phyloP scores from a whole-genome alignment of 2,113 vertebrate genomes.

The Gambusia holbrooki region DNA sequence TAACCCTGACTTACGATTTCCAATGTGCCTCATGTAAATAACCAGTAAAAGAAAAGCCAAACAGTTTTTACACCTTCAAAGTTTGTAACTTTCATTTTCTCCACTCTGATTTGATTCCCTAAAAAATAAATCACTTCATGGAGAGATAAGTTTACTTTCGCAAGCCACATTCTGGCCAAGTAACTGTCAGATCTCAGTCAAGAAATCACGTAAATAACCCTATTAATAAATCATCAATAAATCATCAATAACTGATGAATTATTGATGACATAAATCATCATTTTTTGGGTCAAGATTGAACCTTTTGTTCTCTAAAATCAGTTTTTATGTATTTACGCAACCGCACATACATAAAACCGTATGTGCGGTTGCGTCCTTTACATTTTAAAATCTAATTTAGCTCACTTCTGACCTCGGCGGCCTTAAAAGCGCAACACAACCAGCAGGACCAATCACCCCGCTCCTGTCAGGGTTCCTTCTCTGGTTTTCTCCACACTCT shows the following conservation, averaged over 20 bases:
- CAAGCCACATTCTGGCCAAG: too few relatives aligned
- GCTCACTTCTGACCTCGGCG: constrained; percentile 53
- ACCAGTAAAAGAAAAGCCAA: neutral
- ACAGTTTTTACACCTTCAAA: neutral
- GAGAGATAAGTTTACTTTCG: too few relatives aligned
- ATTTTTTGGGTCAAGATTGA: neutral
- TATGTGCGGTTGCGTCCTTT: neutral
- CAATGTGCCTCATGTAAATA: too few relatives aligned
- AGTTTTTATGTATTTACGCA: too few relatives aligned
- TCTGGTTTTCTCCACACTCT: constrained; percentile 24
- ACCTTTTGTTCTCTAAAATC: neutral
- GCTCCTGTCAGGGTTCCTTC: constrained; percentile 45
- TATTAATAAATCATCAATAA: too few relatives aligned
- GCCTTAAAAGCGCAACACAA: constrained; percentile 11
- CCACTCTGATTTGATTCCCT: neutral
- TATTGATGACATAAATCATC: neutral
- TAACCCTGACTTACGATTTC: too few relatives aligned
- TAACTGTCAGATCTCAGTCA: neutral
- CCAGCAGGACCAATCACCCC: constrained; percentile 21
- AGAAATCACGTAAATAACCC: neutral
- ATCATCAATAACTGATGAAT: too few relatives aligned
- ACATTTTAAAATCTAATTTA: constrained; percentile 11
- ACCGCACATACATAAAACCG: too few relatives aligned
- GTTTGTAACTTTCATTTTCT: neutral
- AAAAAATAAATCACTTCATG: neutral